phyloP scores from a whole-genome alignment of 2,113 vertebrate genomes.

The Ginglymostoma cirratum region DNA sequence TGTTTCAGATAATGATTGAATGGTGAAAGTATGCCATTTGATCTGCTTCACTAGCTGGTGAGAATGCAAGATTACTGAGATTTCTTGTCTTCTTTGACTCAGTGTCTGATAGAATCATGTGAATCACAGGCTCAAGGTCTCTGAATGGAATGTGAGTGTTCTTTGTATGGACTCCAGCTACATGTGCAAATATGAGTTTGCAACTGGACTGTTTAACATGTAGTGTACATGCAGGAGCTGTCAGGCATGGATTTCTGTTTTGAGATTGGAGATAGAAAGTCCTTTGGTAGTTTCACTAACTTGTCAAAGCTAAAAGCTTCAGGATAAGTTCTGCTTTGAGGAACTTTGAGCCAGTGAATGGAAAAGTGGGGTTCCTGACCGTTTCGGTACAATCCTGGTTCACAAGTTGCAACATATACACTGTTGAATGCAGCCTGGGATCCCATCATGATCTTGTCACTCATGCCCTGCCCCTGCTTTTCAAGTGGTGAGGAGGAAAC shows the following conservation, averaged over 20 bases:
- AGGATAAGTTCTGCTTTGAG: neutral
- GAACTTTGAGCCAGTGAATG: neutral
- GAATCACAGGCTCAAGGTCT: neutral
- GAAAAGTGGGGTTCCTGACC: neutral
- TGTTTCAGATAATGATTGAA: neutral
- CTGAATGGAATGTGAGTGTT: slow-evolving; percentile 15
- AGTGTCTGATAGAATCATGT: neutral
- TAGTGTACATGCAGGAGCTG: neutral
- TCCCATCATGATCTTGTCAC: neutral
- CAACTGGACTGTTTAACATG: neutral
- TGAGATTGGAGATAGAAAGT: neutral
- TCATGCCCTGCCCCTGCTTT: neutral
- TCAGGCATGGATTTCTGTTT: neutral
- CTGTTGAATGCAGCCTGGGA: neutral
- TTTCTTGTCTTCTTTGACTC: slow-evolving; percentile 12
- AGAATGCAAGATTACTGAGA: neutral
- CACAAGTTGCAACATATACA: neutral
- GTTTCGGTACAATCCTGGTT: neutral
- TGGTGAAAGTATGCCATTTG: neutral
- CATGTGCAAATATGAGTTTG: neutral
- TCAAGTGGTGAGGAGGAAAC: neutral
- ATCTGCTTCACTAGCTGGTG: neutral
- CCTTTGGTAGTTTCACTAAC: neutral
- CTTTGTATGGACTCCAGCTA: neutral
- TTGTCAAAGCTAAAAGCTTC: neutral